Conservation (phyloP, 2,113 vertebrate species). For the Cervus canadensis region DNA sequence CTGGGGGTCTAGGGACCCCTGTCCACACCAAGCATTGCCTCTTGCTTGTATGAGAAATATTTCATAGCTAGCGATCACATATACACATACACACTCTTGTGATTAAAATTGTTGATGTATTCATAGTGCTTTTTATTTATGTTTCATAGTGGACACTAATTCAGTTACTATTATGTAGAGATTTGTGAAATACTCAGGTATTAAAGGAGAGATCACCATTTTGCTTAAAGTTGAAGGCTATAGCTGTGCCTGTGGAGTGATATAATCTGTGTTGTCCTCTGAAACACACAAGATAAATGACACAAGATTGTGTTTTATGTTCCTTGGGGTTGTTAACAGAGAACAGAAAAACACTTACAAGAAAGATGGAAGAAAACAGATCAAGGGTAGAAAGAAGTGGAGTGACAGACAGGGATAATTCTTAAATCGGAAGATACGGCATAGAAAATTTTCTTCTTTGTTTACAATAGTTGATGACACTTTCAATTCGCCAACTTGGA, state of each 20-base stretch:
- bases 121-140: neutral
- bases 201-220: neutral
- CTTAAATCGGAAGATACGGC: slow-evolving; percentile 8
- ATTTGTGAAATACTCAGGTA: neutral
- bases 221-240: neutral
- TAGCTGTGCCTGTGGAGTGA: neutral
- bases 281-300: neutral
- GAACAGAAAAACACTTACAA: neutral
- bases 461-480: slow-evolving; percentile 87
- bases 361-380: neutral
- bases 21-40: neutral
- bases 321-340: neutral
- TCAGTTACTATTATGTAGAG: neutral
- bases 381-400: neutral
- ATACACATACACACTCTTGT: neutral
- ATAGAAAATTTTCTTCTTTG: slow-evolving; percentile 40
- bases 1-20: neutral
- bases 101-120: neutral
- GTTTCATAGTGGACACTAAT: neutral
- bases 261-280: neutral
- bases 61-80: neutral
- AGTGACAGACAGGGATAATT: neutral
- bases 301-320: neutral
- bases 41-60: neutral
- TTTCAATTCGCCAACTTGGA: slow-evolving; percentile 79